These are phyloP conservation scores for Schizopygopsis malacanthus DNA, from an alignment of 2,797 vertebrate species.

Conservation along the genomic window DNA sequence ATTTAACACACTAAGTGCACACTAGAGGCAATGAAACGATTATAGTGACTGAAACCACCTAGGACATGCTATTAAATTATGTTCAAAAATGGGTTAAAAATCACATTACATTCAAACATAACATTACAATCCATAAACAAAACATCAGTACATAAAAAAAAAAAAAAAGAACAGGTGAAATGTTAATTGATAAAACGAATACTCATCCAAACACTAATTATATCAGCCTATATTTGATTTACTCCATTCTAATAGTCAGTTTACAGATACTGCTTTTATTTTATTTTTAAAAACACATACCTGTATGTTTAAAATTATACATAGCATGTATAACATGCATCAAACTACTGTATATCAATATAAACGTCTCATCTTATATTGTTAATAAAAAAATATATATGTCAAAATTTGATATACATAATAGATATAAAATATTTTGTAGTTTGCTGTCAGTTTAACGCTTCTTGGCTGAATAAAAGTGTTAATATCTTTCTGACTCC, in stretches of 20 bases:
- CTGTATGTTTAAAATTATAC: background rate
- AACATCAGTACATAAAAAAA: background rate
- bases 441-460: background rate
- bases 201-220: background rate
- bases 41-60: too few species aligned
- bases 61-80: too few species aligned
- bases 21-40: too few species aligned
- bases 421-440: background rate
- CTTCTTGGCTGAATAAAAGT: slow-evolving; percentile 38
- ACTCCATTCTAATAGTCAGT: background rate
- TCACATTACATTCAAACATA: too few species aligned
- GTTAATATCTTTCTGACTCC: background rate
- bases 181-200: background rate
- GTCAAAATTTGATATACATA: background rate
- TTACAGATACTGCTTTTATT: background rate
- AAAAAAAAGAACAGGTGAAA: background rate
- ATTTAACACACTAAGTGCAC: too few species aligned
- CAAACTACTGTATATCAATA: background rate
- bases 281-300: background rate
- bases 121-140: background rate
- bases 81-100: too few species aligned
- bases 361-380: background rate
- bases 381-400: background rate
- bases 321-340: too few species aligned
- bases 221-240: background rate